These are phyloP conservation scores for Pelecanoides urinatrix DNA, from an alignment of 2,113 vertebrate genomes.

Conservation along the genomic window DNA sequence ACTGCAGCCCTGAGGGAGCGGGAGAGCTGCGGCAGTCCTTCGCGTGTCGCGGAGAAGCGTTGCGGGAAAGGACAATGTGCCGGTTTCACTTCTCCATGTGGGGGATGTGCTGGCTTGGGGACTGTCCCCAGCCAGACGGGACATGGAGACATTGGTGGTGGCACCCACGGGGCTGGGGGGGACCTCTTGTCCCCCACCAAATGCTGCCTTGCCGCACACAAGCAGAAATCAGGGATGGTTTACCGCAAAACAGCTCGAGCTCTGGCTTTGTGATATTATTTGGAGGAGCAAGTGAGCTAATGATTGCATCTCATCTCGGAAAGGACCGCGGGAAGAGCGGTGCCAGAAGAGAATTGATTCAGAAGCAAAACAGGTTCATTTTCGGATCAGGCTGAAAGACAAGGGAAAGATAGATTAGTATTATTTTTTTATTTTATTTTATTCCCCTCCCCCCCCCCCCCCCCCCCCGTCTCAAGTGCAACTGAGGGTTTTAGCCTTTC, in stretches of 20 bases:
- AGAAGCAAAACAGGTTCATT: conserved; percentile 50
- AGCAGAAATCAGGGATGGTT: neutral
- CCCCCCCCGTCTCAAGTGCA: neutral
- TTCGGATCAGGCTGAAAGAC: conserved; percentile 49
- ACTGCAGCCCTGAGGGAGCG: neutral
- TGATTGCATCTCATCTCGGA: neutral
- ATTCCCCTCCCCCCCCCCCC: no score
- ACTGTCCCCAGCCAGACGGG: neutral
- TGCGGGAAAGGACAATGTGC: rapidly evolving
- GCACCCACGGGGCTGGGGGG: neutral
- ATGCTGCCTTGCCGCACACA: neutral
- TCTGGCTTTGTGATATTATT: neutral
- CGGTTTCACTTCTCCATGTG: rapidly evolving
- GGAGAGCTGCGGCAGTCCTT: neutral
- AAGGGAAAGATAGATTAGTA: conserved; percentile 52
- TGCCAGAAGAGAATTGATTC: conserved; percentile 27
- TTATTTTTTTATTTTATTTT: neutral
- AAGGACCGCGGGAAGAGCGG: neutral
- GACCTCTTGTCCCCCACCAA: rapidly evolving
- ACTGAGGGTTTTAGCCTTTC: conserved; percentile 36
- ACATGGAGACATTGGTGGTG: neutral
- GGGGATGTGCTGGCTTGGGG: rapidly evolving
- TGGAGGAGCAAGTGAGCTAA: conserved; percentile 23
- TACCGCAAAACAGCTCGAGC: neutral
- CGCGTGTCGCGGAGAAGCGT: rapidly evolving